Percentiles rank a stretch among this genome's conserved stretches.
Evolutionary conservation across 1,140 invertebrate genomes (phyloP).

Genomic region (Drosophila teissieri): DNA sequence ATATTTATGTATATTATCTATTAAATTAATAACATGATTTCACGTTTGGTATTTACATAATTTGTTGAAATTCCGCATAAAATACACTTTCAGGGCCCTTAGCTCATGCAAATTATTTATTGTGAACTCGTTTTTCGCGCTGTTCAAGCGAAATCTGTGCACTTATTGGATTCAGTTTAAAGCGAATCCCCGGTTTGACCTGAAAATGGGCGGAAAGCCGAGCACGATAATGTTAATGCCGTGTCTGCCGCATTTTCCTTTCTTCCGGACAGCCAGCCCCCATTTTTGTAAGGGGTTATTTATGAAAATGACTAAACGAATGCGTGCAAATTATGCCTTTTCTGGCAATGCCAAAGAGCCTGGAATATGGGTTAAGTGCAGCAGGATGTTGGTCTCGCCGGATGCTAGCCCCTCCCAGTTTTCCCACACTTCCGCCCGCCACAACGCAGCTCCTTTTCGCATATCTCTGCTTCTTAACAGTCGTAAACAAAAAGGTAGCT

Average conservation of each 20-base stretch:
- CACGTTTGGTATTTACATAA: background rate
- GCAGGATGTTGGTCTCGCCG: constrained; percentile 59
- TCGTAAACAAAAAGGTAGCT: constrained; percentile 73
- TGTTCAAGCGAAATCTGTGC: constrained; percentile 49
- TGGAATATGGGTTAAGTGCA: constrained; percentile 78
- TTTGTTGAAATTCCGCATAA: background rate
- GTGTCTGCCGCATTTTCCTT: background rate
- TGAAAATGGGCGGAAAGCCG: constrained; percentile 16
- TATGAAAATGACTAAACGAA: constrained; percentile 81
- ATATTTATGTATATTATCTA: too few species aligned
- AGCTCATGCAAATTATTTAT: background rate
- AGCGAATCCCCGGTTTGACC: constrained; percentile 50
- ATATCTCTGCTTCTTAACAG: constrained; percentile 42
- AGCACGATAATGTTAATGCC: constrained; percentile 14
- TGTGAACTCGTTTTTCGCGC: constrained; percentile 19
- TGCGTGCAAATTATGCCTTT: constrained; percentile 76
- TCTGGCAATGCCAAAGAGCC: constrained; percentile 31
- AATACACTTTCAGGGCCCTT: background rate
- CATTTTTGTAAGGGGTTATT: constrained; percentile 60
- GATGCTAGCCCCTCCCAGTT: constrained; percentile 37
- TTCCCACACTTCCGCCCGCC: constrained; percentile 4
- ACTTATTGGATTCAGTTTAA: constrained; percentile 62
- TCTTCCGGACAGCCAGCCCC: background rate
- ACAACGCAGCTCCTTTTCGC: constrained; percentile 18
- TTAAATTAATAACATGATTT: too few species aligned